Percentiles rank a stretch among this genome's conserved stretches.
phyloP scores from a whole-genome alignment of 2,797 vertebrate species.

The Cuniculus paca region DNA sequence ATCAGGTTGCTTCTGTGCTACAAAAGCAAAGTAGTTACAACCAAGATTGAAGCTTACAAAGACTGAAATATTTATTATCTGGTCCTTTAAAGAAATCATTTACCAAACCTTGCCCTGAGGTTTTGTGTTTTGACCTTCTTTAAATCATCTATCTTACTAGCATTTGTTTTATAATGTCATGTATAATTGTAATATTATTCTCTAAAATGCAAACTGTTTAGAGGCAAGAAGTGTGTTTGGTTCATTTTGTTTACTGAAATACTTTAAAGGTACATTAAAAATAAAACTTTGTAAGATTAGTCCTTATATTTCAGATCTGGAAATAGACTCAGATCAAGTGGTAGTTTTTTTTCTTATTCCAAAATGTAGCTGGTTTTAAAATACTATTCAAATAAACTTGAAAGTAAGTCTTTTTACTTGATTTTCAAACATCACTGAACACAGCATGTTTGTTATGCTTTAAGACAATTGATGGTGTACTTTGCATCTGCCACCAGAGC shows the following conservation, averaged over 20 bases:
- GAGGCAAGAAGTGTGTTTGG: neutral
- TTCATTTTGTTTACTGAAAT: neutral
- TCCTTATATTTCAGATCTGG: neutral
- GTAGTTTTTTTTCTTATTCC: neutral
- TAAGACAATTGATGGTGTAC: constrained; percentile 6
- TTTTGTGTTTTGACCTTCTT: neutral
- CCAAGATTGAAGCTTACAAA: neutral
- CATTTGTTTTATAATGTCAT: constrained; percentile 25
- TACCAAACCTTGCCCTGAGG: neutral
- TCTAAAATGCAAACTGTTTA: neutral
- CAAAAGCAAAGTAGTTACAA: neutral
- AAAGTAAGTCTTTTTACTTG: neutral
- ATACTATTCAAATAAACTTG: neutral
- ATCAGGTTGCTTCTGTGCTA: neutral
- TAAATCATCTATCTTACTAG: neutral
- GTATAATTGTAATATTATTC: neutral
- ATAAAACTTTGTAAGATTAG: neutral
- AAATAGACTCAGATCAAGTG: neutral
- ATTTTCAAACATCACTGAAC: constrained; percentile 54
- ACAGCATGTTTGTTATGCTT: constrained; percentile 46
- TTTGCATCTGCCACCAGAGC: constrained; percentile 20
- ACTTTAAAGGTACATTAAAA: neutral
- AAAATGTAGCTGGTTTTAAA: constrained; percentile 1
- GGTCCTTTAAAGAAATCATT: neutral
- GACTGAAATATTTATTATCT: constrained; percentile 24